Evolutionary conservation across 2,113 vertebrate species (phyloP), one percentile per base, ranked within the genome.

Genomic region (Lutjanus erythropterus): DNA sequence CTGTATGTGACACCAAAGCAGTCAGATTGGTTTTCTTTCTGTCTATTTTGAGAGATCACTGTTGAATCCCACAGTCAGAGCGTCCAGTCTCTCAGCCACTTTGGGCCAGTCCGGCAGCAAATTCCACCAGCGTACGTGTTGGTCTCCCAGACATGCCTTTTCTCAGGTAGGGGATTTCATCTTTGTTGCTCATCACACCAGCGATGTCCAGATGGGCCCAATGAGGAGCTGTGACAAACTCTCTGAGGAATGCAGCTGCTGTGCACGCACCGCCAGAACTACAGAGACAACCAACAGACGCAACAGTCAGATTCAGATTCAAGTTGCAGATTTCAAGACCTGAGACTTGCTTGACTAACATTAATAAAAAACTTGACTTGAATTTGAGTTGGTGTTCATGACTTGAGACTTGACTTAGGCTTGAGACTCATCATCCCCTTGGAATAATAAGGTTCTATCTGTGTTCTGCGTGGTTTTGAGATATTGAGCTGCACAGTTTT

Each of bases 121-220:
- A 96, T 89, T 99, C 98, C 0, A 98, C 95, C 1, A 99, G 93
- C 0, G 97, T 99, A 39, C 97, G 95, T 0, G 98, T 99, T 4
- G 98, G 98, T 49, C 98, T 94, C 50, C 98, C 98, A 0, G 97
- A 96, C 98, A 99, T 99, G 86, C 98, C 98, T 71, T 98, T 99
- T 5, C 96, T 91, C 46, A 99, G 95, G 64, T 98, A 99, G 0
- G 97, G 96, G 56, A 99, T 80, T 84, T 99, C 98, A 2, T 99
- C 98, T 80, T 98, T 99, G 86, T 99, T 99, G 0, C 91, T 93
- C 98, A 99, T 99, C 80, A 99, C 97, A 2, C 98, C 98, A 7
- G 98, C 98, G 7, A 98, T 99, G 87, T 99, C 98, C 71, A 99
- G 91, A 70, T 99, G 98, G 25, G 98, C 98, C 98, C 98, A 99